Percentiles rank a stretch among this genome's conserved stretches.
Evolutionary conservation across 2,113 vertebrate genomes (phyloP).

Genomic region (Lepisosteus osseus): DNA sequence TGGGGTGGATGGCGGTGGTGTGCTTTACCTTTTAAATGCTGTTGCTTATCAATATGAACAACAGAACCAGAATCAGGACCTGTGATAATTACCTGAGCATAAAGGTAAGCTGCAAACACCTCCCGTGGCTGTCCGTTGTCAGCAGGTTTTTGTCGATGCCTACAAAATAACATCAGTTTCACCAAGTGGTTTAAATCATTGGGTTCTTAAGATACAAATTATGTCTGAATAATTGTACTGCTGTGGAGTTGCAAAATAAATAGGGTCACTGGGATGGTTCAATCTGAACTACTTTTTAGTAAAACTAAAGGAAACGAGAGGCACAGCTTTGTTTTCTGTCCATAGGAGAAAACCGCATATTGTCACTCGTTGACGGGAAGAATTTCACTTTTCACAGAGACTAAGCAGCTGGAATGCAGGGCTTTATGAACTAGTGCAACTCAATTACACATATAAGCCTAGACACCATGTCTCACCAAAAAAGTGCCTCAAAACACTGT

Average conservation of each 20-base stretch:
- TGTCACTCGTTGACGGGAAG: not conserved
- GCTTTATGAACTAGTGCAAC: not conserved
- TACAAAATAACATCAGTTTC: not conserved
- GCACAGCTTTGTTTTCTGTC: too few relatives aligned
- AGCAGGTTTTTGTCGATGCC: not conserved
- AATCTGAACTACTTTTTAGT: too few relatives aligned
- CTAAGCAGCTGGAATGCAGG: constrained; percentile 28
- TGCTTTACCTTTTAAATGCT: constrained; percentile 11
- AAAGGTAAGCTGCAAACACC: constrained; percentile 53
- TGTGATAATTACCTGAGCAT: constrained; percentile 64
- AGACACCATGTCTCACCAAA: not conserved
- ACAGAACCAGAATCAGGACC: constrained; percentile 61
- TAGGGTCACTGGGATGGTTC: too few relatives aligned
- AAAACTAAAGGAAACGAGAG: too few relatives aligned
- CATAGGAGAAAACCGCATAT: not conserved
- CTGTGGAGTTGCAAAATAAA: too few relatives aligned
- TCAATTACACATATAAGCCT: not conserved
- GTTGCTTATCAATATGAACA: constrained; percentile 61
- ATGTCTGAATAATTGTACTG: too few relatives aligned
- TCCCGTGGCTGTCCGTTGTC: not conserved
- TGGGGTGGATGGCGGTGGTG: constrained; percentile 27
- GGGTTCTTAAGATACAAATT: too few relatives aligned
- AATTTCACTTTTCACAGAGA: constrained; percentile 29
- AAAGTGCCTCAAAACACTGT: too few relatives aligned
- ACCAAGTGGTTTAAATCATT: too few relatives aligned